Evolutionary conservation across 2,797 vertebrate species (phyloP).

Genomic region (Erpetoichthys calabaricus): DNA sequence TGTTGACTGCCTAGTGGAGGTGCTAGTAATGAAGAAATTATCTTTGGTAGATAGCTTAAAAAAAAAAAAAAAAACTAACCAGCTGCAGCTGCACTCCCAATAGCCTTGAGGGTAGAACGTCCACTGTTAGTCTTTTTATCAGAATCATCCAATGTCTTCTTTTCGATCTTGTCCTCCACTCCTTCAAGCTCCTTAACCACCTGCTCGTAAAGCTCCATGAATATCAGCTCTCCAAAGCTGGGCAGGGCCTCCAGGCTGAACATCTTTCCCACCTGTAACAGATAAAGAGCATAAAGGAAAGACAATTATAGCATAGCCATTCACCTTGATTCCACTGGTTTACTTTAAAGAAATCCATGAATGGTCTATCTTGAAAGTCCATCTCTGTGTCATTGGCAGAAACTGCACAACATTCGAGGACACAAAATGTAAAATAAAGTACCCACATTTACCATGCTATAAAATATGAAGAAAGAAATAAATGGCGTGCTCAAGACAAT

Average conservation of each 20-base stretch:
- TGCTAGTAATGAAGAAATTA: too few species aligned
- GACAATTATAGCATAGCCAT: not conserved
- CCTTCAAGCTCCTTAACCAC: conserved; percentile 65
- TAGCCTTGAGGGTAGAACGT: conserved; percentile 77
- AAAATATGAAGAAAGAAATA: too few species aligned
- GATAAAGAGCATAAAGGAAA: not conserved
- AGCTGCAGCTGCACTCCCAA: conserved; percentile 86
- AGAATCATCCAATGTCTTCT: conserved; percentile 57
- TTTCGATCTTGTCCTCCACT: conserved; percentile 87
- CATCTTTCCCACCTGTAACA: conserved; percentile 68
- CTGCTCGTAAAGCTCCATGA: conserved; percentile 81
- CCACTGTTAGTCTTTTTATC: conserved; percentile 58
- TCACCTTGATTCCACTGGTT: too few species aligned
- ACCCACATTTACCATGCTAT: too few species aligned
- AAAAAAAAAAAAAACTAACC: conserved; percentile 45
- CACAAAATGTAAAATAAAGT: too few species aligned
- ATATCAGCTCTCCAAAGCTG: conserved; percentile 71
- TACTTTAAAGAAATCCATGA: too few species aligned
- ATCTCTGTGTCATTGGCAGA: too few species aligned
- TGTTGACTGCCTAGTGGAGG: too few species aligned
- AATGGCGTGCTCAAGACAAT: too few species aligned
- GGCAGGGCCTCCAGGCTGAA: conserved; percentile 66
- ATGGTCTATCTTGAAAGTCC: too few species aligned
- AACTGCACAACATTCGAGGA: too few species aligned
- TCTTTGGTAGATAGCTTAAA: too few species aligned